Evolutionary conservation across 2,888 invertebrate genomes (phyloP).

Genomic region (Drosophila nr. perissopoda): DNA sequence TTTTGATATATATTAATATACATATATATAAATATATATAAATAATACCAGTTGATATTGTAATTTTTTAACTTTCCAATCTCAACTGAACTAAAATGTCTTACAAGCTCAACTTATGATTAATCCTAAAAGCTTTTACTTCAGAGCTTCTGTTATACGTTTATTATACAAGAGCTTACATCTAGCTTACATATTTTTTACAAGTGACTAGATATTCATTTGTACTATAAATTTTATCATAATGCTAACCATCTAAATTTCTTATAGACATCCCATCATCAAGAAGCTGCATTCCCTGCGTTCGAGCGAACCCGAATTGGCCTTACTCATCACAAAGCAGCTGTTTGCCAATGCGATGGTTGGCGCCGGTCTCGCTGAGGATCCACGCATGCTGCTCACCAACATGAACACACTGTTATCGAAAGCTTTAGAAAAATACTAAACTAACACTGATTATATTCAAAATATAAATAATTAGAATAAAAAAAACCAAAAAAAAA

Average conservation of each 20-base stretch:
- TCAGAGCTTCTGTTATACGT: neutral
- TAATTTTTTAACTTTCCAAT: neutral
- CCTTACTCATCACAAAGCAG: conserved; percentile 94
- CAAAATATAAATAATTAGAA: conserved; percentile 18
- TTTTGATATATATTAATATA: neutral
- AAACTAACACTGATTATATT: conserved; percentile 27
- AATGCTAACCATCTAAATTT: neutral
- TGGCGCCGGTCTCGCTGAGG: conserved; percentile 96
- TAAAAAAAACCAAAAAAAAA: conserved; percentile 14
- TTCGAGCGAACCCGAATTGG: conserved; percentile 91
- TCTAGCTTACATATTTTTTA: neutral
- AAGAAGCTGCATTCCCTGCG: conserved; percentile 93
- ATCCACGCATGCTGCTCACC: conserved; percentile 93
- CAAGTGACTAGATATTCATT: neutral
- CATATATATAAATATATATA: no score
- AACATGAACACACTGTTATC: conserved; percentile 94
- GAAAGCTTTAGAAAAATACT: conserved; percentile 92
- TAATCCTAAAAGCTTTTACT: no score
- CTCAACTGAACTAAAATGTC: no score
- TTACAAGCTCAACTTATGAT: no score
- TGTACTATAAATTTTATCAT: neutral
- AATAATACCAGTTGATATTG: no score
- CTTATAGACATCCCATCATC: conserved; percentile 92
- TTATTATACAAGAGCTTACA: neutral
- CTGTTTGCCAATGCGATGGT: conserved; percentile 98